Conservation (phyloP, 2,888 invertebrate species). For the Tinea pellionella region DNA sequence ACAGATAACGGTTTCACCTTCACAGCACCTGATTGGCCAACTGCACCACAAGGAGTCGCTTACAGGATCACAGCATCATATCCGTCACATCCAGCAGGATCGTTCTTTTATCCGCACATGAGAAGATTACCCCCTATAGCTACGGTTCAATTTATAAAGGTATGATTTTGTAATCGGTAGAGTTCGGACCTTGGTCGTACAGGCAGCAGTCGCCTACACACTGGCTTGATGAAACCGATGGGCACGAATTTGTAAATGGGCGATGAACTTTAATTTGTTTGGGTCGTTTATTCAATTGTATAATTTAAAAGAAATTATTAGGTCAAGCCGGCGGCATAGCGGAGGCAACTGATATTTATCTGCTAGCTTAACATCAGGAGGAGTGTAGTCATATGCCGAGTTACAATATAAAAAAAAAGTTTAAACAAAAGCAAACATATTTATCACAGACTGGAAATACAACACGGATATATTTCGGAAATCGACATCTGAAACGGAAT, state of each 20-base stretch:
- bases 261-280: too few relatives aligned
- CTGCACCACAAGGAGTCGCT: conserved; percentile 88
- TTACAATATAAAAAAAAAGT: too few relatives aligned
- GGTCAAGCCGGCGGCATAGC: too few relatives aligned
- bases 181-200: too few relatives aligned
- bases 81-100: conserved; percentile 92
- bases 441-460: neutral
- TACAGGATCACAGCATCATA: conserved; percentile 89
- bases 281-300: too few relatives aligned
- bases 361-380: too few relatives aligned
- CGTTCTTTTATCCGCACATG: conserved; percentile 92
- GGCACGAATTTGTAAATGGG: too few relatives aligned
- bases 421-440: neutral
- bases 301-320: too few relatives aligned
- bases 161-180: conserved; percentile 44
- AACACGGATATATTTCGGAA: neutral
- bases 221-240: too few relatives aligned
- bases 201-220: too few relatives aligned
- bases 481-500: neutral
- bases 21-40: conserved; percentile 96
- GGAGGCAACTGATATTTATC: too few relatives aligned
- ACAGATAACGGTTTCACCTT: conserved; percentile 96
- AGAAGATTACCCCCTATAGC: conserved; percentile 90
- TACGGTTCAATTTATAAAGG: conserved; percentile 92
- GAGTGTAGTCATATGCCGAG: too few relatives aligned